Conservation (phyloP, 2,113 vertebrate species). For the Pagrus major region DNA sequence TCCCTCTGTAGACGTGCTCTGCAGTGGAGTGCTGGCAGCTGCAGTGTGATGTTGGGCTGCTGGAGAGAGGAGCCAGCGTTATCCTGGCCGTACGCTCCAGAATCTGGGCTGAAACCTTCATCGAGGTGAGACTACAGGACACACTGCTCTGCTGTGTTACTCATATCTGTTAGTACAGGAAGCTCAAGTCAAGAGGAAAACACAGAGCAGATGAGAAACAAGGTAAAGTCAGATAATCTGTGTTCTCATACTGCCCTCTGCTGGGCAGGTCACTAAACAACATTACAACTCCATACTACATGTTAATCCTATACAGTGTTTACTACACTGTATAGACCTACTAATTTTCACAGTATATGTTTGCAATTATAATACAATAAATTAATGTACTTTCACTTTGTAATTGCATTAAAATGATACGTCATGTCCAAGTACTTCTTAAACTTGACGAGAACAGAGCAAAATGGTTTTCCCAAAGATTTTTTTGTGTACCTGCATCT, state of each 20-base stretch:
- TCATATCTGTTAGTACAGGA: neutral
- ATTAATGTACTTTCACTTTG: neutral
- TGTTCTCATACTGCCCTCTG: constrained; percentile 57
- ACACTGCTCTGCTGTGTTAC: neutral
- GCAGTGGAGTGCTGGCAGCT: constrained; percentile 87
- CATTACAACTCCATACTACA: neutral
- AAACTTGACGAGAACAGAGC: neutral
- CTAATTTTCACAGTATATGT: neutral
- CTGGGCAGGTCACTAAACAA: constrained; percentile 2
- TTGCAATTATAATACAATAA: too few relatives aligned
- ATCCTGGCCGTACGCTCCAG: constrained; percentile 88
- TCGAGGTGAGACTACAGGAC: constrained; percentile 80
- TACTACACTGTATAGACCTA: neutral
- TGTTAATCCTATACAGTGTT: neutral
- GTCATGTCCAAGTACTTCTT: neutral
- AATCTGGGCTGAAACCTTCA: constrained; percentile 90
- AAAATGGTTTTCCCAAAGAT: neutral
- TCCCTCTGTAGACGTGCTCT: constrained; percentile 84
- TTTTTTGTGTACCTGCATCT: neutral
- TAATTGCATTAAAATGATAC: neutral
- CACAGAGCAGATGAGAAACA: neutral
- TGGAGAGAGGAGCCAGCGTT: constrained; percentile 85
- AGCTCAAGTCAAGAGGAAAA: neutral
- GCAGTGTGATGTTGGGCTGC: constrained; percentile 84
- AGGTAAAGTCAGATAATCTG: neutral